A percentile compares a stretch with the other conserved stretches of the same genome.
phyloP scores from a whole-genome alignment of 2,888 invertebrate genomes.

The Leptopilina drosophilae region DNA sequence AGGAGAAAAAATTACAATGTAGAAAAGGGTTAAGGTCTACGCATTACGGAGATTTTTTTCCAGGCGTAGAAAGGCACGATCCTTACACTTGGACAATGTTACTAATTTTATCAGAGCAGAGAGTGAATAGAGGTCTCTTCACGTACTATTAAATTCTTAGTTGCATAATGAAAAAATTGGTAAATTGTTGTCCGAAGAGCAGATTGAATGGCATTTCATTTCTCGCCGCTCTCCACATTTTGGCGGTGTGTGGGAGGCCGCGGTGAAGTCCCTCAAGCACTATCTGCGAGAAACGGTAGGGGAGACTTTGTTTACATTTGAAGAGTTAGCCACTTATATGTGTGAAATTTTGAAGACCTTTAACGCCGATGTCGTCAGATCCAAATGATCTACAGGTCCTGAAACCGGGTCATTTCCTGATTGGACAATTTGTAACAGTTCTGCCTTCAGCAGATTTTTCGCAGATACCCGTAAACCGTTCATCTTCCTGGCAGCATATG shows the following conservation, averaged over 20 bases:
- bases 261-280: too few relatives aligned
- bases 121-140: too few relatives aligned
- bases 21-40: slow-evolving; percentile 53
- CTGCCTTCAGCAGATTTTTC: background rate
- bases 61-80: slow-evolving; percentile 61
- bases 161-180: slow-evolving; percentile 61
- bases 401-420: slow-evolving; percentile 37
- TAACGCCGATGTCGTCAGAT: background rate
- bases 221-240: background rate
- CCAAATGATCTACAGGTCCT: background rate
- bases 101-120: too few relatives aligned
- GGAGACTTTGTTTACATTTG: background rate
- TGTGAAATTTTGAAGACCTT: background rate
- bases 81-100: too few relatives aligned
- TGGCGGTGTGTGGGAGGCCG: too few relatives aligned
- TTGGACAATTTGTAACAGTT: slow-evolving; percentile 18
- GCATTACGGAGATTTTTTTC: slow-evolving; percentile 59
- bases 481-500: background rate
- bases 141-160: too few relatives aligned
- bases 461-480: background rate
- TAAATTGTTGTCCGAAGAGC: slow-evolving; percentile 57
- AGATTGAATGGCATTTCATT: slow-evolving; percentile 23
- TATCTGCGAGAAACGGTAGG: background rate
- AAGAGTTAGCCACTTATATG: background rate
- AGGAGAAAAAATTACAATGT: slow-evolving; percentile 50